A percentile compares a stretch with the other conserved stretches of the same genome.
phyloP scores from a whole-genome alignment of 2,797 vertebrate genomes.

The Scyliorhinus canicula region DNA sequence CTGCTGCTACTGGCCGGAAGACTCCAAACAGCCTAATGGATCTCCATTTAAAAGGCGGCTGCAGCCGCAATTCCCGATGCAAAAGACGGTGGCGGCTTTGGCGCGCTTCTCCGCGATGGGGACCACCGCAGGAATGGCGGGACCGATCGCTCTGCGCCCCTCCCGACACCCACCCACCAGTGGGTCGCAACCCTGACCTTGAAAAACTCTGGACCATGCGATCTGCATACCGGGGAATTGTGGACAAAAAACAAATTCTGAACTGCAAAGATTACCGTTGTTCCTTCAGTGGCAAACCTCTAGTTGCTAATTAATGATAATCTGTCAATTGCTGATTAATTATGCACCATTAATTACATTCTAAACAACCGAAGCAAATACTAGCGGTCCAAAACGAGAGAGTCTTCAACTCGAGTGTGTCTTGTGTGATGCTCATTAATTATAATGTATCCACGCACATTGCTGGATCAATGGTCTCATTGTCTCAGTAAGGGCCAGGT shows the following conservation, averaged over 20 bases:
- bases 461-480: neutral
- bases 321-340: neutral
- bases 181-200: no score
- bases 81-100: no score
- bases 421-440: neutral
- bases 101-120: no score
- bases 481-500: neutral
- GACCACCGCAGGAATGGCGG: no score
- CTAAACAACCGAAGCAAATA: neutral
- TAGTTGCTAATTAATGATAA: neutral
- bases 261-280: neutral
- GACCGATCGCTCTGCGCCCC: no score
- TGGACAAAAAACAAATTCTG: neutral
- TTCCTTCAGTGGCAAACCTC: neutral
- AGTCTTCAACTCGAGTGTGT: neutral
- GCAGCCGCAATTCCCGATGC: no score
- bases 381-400: neutral
- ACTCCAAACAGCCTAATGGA: no score
- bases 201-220: no score
- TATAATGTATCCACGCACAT: neutral
- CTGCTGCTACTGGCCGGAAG: no score
- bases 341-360: neutral
- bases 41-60: no score
- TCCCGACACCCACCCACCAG: no score
- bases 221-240: no score